Percentiles rank a stretch among this genome's conserved stretches.
Conservation (phyloP, 2,888 invertebrate genomes). For the Luperina nickerlii region DNA sequence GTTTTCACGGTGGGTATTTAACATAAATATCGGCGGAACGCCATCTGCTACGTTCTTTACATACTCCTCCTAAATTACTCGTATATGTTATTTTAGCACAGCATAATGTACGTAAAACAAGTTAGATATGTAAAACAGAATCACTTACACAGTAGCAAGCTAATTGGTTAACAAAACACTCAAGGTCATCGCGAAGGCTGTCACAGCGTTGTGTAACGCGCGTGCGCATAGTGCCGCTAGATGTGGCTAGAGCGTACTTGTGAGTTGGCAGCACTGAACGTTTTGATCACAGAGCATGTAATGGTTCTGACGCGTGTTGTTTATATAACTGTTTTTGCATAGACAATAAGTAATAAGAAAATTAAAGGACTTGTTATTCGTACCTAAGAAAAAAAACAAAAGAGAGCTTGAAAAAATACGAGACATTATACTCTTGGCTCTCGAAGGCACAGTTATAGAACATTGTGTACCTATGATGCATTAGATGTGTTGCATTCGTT, state of each 20-base stretch:
- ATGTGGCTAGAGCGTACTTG: slow-evolving; percentile 53
- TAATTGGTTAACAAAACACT: slow-evolving; percentile 64
- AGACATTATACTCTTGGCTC: too few relatives aligned
- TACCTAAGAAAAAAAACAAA: too few relatives aligned
- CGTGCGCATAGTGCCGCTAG: slow-evolving; percentile 44
- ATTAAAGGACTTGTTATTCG: too few relatives aligned
- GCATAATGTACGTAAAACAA: slow-evolving; percentile 1
- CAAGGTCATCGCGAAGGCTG: slow-evolving; percentile 66
- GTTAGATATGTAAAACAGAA: slow-evolving; percentile 31
- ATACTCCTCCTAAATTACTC: too few relatives aligned
- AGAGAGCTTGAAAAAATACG: too few relatives aligned
- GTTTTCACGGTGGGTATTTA: too few relatives aligned
- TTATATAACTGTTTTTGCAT: neutral
- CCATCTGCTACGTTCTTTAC: too few relatives aligned
- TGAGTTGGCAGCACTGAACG: neutral
- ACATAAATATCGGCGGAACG: too few relatives aligned
- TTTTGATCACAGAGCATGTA: neutral
- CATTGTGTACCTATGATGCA: too few relatives aligned
- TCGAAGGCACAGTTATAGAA: too few relatives aligned
- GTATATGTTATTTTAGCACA: neutral
- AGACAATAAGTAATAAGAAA: neutral
- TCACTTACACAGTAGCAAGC: slow-evolving; percentile 29
- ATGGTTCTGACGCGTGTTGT: neutral
- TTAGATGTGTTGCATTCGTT: too few relatives aligned
- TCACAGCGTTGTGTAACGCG: slow-evolving; percentile 52